Evolutionary conservation across 2,888 invertebrate species (phyloP), one percentile per base, ranked within the genome.

Genomic region (Eilema depressum): DNA sequence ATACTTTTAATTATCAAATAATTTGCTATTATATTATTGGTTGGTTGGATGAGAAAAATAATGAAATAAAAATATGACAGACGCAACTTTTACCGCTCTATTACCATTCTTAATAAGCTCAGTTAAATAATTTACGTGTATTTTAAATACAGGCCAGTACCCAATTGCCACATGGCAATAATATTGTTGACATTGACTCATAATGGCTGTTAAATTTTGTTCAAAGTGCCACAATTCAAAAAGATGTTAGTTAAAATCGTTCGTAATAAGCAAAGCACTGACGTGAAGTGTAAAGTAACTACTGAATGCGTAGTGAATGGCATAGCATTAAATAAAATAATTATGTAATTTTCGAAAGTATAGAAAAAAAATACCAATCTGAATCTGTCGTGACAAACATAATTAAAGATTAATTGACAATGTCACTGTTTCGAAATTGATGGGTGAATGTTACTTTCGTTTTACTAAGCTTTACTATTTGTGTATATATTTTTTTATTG

Each of bases 401-500:
- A 28, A 61, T 61, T n/a, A 30, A 61, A 61, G 61, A 61, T 61
- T 61, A 61, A 61, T 61, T 30, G 61, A 61, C 61, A 61, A 3
- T 30, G 61, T n/a, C 20, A 30, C 28, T 17, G 20, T 30, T 30
- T 17, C n/a, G 20, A 61, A 33, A 30, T 37, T 41, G 41, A 63
- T 41, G 14, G 23, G 37, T 41, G 25, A 41, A 41, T 41, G 37
- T 41, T 30, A 61, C 61, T 61, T 61, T 61, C 61, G 30, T 61
- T 30, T 61, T 33, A 30, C 20, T 28, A 17, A 30, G 28, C 28
- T 30, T 17, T 20, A 7, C 20, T 47, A 47, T 47, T 20, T 47
- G 20, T 47, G 37, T 11, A 14, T 37, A 47, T 0, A 1, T 20
- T 5, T 47, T 47, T 20, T 47, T 47, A 20, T 41, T 41, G 41